Conservation (phyloP, 2,113 vertebrate genomes). For the Petaurus breviceps region DNA sequence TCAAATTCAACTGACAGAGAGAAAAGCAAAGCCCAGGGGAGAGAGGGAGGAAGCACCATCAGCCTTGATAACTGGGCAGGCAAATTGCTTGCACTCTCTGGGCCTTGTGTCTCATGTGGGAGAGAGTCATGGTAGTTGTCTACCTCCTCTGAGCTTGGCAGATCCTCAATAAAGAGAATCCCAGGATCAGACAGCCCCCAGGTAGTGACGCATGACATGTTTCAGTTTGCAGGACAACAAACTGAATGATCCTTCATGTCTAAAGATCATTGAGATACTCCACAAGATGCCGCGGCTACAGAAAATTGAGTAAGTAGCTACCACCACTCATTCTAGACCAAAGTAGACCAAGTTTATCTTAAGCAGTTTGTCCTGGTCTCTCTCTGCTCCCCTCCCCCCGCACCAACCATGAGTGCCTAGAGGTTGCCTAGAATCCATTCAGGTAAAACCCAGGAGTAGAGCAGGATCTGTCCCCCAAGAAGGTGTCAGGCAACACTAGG, state of each 20-base stretch:
- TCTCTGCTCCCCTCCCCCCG: neutral
- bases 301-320: conserved; percentile 85
- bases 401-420: neutral
- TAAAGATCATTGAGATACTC: conserved; percentile 79
- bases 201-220: neutral
- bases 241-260: conserved; percentile 83
- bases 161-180: neutral
- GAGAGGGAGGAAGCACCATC: conserved; percentile 4
- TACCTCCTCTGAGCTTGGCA: neutral
- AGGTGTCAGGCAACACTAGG: neutral
- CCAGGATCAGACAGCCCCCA: neutral
- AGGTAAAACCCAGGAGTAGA: neutral
- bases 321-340: neutral
- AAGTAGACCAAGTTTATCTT: neutral
- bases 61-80: neutral
- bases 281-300: conserved; percentile 81
- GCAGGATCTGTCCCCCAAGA: neutral
- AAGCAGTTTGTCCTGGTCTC: neutral
- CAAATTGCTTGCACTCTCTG: neutral
- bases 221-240: conserved; percentile 90
- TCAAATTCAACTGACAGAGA: neutral
- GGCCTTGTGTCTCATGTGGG: neutral
- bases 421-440: neutral
- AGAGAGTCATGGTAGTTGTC: neutral
- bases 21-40: neutral